Conservation (phyloP, 1,140 invertebrate genomes). For the Atta texana region DNA sequence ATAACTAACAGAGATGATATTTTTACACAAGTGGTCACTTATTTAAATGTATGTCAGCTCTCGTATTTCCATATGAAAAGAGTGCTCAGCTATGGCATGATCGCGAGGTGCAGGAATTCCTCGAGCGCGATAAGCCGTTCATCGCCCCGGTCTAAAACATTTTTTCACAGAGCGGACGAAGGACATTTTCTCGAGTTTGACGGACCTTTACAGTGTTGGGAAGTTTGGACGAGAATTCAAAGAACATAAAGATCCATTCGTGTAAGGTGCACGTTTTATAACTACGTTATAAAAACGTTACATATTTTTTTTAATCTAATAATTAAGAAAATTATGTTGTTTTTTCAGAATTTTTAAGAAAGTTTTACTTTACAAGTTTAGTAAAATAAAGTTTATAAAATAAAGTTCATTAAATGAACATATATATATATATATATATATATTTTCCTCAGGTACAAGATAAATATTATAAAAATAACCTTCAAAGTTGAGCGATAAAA, state of each 20-base stretch:
- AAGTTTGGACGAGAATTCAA: slow-evolving; percentile 8
- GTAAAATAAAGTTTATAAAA: not conserved
- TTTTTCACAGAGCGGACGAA: slow-evolving; percentile 17
- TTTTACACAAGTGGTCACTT: slow-evolving; percentile 37
- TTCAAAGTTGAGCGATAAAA: not conserved
- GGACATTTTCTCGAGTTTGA: not conserved
- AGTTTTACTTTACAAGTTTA: not conserved
- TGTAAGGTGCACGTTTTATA: not conserved
- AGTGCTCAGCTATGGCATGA: slow-evolving; percentile 9
- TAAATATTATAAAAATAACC: not conserved
- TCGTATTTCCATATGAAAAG: slow-evolving; percentile 64
- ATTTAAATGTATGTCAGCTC: slow-evolving; percentile 54
- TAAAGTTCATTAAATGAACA: not conserved
- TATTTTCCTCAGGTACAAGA: not conserved
- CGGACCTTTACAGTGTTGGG: not conserved
- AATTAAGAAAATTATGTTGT: not conserved
- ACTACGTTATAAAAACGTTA: not conserved
- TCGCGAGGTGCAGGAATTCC: slow-evolving; percentile 41
- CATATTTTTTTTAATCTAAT: slow-evolving; percentile 7
- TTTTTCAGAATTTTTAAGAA: not conserved
- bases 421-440: not conserved
- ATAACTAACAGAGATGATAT: slow-evolving; percentile 42
- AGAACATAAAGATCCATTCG: not conserved
- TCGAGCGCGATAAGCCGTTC: slow-evolving; percentile 47
- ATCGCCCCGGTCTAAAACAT: not conserved